These are phyloP conservation scores for Leptopilina boulardi DNA, from an alignment of 1,140 invertebrate genomes.

Conservation along the genomic window DNA sequence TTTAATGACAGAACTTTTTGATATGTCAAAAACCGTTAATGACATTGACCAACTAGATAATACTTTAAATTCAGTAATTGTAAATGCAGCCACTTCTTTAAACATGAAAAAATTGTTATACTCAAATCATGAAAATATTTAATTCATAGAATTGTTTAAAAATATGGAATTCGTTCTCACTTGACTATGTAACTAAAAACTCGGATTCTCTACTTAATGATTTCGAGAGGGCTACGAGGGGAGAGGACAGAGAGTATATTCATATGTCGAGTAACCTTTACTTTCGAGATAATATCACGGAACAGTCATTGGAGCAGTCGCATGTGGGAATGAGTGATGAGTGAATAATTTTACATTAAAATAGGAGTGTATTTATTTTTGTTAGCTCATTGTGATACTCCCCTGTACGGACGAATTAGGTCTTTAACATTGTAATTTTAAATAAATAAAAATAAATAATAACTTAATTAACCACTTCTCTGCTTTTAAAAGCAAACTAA, in stretches of 20 bases:
- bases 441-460: conserved; percentile 1
- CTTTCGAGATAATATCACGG: background rate
- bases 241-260: background rate
- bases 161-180: background rate
- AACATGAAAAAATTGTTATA: background rate
- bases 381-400: background rate
- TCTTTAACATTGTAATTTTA: background rate
- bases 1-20: background rate
- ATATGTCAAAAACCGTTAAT: background rate
- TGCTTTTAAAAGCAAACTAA: too few species aligned
- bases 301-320: background rate
- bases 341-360: background rate
- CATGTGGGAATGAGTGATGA: background rate
- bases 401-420: background rate
- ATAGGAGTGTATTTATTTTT: too few species aligned
- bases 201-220: background rate
- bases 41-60: background rate
- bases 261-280: background rate
- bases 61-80: background rate
- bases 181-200: background rate
- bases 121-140: background rate
- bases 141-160: background rate
- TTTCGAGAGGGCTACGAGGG: background rate
- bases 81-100: background rate
- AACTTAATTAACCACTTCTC: too few species aligned